A percentile compares a stretch with the other conserved stretches of the same genome.
Conservation (phyloP, 2,888 invertebrate species). For the Furcula furcula region DNA sequence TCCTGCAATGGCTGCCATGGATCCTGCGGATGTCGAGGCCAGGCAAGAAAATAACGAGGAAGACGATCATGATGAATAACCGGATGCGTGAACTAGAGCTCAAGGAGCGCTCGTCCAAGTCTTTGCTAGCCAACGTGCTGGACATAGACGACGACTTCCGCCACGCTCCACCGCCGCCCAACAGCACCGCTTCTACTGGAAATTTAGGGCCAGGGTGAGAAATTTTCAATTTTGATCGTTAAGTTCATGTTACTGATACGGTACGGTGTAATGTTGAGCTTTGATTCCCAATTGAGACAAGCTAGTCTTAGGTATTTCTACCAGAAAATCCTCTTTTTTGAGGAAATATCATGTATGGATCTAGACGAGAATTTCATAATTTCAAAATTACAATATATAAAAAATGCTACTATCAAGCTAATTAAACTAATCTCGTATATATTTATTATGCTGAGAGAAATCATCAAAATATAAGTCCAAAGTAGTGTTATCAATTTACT, state of each 20-base stretch:
- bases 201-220: slow-evolving; percentile 85
- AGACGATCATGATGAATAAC: slow-evolving; percentile 94
- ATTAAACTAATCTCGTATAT: too few species aligned
- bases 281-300: too few species aligned
- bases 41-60: slow-evolving; percentile 95
- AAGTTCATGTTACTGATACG: slow-evolving; percentile 1
- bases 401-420: too few species aligned
- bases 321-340: too few species aligned
- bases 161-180: slow-evolving; percentile 86
- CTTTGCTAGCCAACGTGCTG: slow-evolving; percentile 95
- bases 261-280: not conserved
- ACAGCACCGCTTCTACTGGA: slow-evolving; percentile 82
- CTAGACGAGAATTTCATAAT: too few species aligned
- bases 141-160: slow-evolving; percentile 98
- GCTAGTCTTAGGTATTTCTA: too few species aligned
- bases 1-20: slow-evolving; percentile 99
- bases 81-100: slow-evolving; percentile 96
- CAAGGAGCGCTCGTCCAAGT: slow-evolving; percentile 96
- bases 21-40: slow-evolving; percentile 97
- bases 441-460: too few species aligned
- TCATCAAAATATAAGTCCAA: too few species aligned
- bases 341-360: too few species aligned
- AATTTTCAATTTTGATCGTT: not conserved
- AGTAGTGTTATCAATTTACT: too few species aligned
- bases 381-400: too few species aligned